Percentiles rank a stretch among this genome's conserved stretches.
These are phyloP conservation scores for Sarcophaga peregrina DNA, from an alignment of 1,140 invertebrate genomes.

Conservation along the genomic window DNA sequence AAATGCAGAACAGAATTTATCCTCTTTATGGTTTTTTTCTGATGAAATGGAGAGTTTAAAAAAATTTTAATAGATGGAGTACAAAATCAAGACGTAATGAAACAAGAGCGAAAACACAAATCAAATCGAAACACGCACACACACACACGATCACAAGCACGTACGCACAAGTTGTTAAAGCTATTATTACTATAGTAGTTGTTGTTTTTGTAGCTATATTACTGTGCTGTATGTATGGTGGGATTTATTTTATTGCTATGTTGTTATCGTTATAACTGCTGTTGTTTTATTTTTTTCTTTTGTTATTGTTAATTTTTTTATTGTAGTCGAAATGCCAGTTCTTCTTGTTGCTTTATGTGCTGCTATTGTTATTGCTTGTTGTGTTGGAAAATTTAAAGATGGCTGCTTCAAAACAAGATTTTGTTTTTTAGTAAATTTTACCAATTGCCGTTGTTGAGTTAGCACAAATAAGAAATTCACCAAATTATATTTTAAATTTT, in stretches of 20 bases:
- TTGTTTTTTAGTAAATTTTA: not conserved
- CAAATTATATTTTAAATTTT: conserved; percentile 4
- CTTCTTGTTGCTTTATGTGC: not conserved
- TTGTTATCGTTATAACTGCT: not conserved
- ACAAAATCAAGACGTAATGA: not conserved
- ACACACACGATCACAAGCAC: too few relatives aligned
- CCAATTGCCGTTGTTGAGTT: too few relatives aligned
- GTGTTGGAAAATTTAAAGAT: conserved; percentile 6
- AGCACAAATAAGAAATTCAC: too few relatives aligned
- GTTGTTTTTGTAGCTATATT: not conserved
- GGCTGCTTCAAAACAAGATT: conserved; percentile 27
- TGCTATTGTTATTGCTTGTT: not conserved
- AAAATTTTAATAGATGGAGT: not conserved
- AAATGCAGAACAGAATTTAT: not conserved
- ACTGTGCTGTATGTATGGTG: conserved; percentile 1
- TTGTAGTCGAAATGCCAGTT: not conserved
- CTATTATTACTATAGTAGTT: too few relatives aligned
- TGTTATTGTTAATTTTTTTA: not conserved
- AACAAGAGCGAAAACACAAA: too few relatives aligned
- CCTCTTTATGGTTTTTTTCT: too few relatives aligned
- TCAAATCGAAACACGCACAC: too few relatives aligned
- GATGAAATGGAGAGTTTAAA: not conserved
- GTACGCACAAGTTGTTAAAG: not conserved
- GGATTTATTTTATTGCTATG: conserved; percentile 15
- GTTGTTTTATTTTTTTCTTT: not conserved